Evolutionary conservation across 2,888 invertebrate genomes (phyloP), one percentile per base, ranked within the genome.

Genomic region (Tubiluchus corallicola): DNA sequence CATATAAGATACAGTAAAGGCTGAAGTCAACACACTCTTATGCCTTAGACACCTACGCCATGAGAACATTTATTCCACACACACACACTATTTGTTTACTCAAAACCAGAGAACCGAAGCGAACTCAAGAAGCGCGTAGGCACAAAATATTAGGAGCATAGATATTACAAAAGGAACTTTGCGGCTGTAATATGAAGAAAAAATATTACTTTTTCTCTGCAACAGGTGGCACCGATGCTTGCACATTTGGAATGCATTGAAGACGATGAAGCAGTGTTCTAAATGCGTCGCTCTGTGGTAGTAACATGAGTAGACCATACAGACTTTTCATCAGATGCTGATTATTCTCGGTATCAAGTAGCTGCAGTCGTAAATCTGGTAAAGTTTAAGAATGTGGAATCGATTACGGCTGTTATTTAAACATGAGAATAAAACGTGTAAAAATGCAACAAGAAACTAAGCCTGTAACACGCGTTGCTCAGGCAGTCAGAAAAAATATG

Each of bases 261-360:
- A 94, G 73, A 17, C 92, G 72, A 55, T 76, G 74, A 50, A 74
- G 70, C 48, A 98, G 73, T 50, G 81, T 77, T 59, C 79, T 78
- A 69, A 96, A 98, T 29, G 96, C 92, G 62, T 92, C 90, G 41
- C 83, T 85, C 72, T 98, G 98, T 41, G 98, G 98, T 58, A 98
- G 69, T 54, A 98, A 66, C 98, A 98, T 98, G 21, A 98, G 72
- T 49, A 98, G 73, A 1, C 94, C 94, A 68, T 88, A 96, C 51
- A 98, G 71, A 43, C 90, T 82, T 57, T 82, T 75, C 42, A 90
- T 76, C 54, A 94, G 72, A 51, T 77, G 75, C 52, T 75, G 78
- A 56, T 82, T 81, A 47, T 67, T 60, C 52, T 76, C 74, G 50
- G 76, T 74, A 57, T 79, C 76, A 52, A 98, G 72, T 57, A 98